These are phyloP conservation scores for Diphyllodes magnificus DNA, from an alignment of 2,113 vertebrate species.

Conservation along the genomic window DNA sequence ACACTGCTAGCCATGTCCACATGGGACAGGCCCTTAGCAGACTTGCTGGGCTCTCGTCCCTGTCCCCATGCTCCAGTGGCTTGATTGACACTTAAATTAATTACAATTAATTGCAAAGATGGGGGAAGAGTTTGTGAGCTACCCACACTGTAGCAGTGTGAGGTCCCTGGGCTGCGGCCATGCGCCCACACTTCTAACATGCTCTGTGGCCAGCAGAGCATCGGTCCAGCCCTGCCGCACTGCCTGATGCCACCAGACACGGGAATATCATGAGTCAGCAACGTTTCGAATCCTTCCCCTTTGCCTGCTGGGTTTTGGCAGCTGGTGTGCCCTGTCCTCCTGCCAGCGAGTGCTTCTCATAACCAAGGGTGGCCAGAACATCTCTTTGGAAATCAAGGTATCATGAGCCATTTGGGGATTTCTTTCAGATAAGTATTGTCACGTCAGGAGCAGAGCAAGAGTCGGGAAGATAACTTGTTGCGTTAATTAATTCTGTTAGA, in stretches of 20 bases:
- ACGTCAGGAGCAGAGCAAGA: neutral
- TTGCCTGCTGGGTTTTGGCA: neutral
- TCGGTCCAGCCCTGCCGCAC: rapidly evolving
- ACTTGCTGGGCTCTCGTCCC: neutral
- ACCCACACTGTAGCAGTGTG: neutral
- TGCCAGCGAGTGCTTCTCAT: neutral
- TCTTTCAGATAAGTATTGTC: neutral
- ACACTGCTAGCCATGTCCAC: neutral
- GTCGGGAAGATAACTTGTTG: neutral
- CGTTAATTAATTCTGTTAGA: rapidly evolving
- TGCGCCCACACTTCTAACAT: rapidly evolving
- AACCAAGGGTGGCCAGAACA: rapidly evolving
- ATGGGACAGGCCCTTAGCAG: neutral
- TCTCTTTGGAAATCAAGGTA: neutral
- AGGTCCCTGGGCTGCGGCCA: neutral
- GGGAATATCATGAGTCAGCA: neutral
- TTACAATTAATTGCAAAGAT: neutral
- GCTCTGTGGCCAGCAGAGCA: rapidly evolving
- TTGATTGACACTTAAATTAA: neutral
- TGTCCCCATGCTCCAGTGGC: too few relatives aligned
- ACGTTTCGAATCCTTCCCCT: rapidly evolving
- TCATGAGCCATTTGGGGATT: rapidly evolving
- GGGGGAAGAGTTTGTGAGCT: neutral
- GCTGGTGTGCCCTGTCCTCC: neutral
- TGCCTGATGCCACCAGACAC: neutral